Evolutionary conservation across 2,888 invertebrate genomes (phyloP).

Genomic region (Pantelozetes paolii): DNA sequence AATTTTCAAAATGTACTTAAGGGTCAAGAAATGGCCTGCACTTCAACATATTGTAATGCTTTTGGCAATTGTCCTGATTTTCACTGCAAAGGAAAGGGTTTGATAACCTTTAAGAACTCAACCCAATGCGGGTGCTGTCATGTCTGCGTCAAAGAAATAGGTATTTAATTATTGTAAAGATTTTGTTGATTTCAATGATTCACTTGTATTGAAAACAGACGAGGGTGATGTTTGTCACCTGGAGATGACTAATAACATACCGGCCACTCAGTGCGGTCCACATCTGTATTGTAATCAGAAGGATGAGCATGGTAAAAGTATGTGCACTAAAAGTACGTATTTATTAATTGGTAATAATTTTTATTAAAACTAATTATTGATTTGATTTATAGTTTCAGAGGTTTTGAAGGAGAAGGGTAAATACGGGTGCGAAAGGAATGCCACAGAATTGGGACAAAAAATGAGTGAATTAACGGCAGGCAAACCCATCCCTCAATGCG

Average conservation of each 20-base stretch:
- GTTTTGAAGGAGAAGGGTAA: not conserved
- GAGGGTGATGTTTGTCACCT: slow-evolving; percentile 40
- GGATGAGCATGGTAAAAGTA: slow-evolving; percentile 2
- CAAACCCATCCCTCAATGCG: slow-evolving; percentile 60
- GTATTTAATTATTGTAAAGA: slow-evolving; percentile 32
- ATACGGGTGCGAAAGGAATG: not conserved
- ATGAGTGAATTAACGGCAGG: not conserved
- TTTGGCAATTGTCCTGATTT: slow-evolving; percentile 40
- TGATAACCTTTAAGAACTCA: slow-evolving; percentile 41
- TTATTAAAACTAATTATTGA: too few relatives aligned
- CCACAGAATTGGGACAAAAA: not conserved
- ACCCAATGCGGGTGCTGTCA: slow-evolving; percentile 49
- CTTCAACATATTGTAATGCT: slow-evolving; percentile 2
- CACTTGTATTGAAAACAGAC: slow-evolving; percentile 37
- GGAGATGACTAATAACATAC: slow-evolving; percentile 28
- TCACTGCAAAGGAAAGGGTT: slow-evolving; percentile 31
- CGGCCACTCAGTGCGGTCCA: slow-evolving; percentile 42
- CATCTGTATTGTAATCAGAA: slow-evolving; percentile 37
- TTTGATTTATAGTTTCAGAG: not conserved
- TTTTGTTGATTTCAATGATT: not conserved
- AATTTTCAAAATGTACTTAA: not conserved
- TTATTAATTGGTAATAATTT: too few relatives aligned
- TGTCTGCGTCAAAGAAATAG: slow-evolving; percentile 45
- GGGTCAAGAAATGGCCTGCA: slow-evolving; percentile 11
- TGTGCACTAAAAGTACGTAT: not conserved